Conservation (phyloP, 1,140 invertebrate genomes). For the Drosophila sechellia region DNA sequence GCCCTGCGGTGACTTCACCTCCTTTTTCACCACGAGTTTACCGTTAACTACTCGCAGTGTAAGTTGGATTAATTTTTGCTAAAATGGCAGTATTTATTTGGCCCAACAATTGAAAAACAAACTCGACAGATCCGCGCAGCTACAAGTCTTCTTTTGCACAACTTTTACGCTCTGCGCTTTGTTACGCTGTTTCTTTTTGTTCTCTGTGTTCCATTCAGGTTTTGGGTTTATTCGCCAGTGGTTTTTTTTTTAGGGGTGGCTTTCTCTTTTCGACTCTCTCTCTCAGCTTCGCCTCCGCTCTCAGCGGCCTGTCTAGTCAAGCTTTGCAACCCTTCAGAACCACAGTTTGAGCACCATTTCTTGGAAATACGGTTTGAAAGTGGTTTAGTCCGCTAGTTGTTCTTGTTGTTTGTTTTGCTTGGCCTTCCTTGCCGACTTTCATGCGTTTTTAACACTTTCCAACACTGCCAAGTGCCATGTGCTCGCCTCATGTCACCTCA, state of each 20-base stretch:
- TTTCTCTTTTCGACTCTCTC: constrained; percentile 21
- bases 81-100: constrained; percentile 2
- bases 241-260: constrained; percentile 43
- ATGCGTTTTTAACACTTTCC: constrained; percentile 40
- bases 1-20: constrained; percentile 23
- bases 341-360: constrained; percentile 45
- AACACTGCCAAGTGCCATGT: constrained; percentile 63
- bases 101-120: constrained; percentile 50
- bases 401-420: constrained; percentile 46
- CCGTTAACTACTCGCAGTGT: background rate
- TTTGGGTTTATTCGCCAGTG: constrained; percentile 21
- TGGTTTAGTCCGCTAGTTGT: constrained; percentile 23
- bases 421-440: constrained; percentile 20
- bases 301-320: constrained; percentile 34
- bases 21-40: background rate
- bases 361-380: constrained; percentile 36
- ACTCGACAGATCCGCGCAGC: constrained; percentile 64
- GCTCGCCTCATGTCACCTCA: constrained; percentile 19
- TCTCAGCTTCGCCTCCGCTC: constrained; percentile 5
- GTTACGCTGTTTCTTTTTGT: constrained; percentile 65
- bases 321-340: constrained; percentile 51
- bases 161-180: constrained; percentile 68
- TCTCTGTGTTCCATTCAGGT: constrained; percentile 34
- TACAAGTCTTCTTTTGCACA: constrained; percentile 82
- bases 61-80: constrained; percentile 4